phyloP scores from a whole-genome alignment of 2,113 vertebrate genomes.

The Neoarius graeffei region DNA sequence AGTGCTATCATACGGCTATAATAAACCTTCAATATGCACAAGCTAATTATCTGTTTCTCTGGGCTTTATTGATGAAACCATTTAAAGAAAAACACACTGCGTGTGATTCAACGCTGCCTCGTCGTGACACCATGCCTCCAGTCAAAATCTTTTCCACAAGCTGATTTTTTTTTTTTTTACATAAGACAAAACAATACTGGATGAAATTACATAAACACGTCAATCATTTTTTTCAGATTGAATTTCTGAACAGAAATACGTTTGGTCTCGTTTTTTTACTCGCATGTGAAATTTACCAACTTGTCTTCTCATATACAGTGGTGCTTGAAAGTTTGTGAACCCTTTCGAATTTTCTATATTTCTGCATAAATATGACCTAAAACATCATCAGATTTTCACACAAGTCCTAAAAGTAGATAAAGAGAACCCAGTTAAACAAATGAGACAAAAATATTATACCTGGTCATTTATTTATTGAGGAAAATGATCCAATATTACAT shows the following conservation, averaged over 20 bases:
- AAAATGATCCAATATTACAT: too few species aligned
- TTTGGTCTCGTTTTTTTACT: neutral
- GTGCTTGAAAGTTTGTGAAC: too few species aligned
- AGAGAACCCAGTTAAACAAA: too few species aligned
- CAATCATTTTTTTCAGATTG: neutral
- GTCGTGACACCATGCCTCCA: neutral
- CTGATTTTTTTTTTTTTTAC: neutral
- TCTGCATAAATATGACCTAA: too few species aligned
- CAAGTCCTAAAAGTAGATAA: too few species aligned
- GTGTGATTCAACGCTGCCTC: neutral
- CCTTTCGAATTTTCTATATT: too few species aligned
- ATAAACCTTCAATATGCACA: constrained; percentile 38
- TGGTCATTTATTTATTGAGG: too few species aligned
- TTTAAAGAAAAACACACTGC: neutral
- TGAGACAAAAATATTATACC: too few species aligned
- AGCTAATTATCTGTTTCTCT: constrained; percentile 29
- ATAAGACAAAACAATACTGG: neutral
- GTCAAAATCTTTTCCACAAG: neutral
- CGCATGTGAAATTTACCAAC: neutral
- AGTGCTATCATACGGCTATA: constrained; percentile 27
- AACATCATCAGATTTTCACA: too few species aligned
- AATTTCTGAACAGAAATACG: neutral
- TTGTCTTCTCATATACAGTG: too few species aligned
- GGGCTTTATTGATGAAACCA: constrained; percentile 7
- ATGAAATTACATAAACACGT: neutral